Percentiles rank a stretch among this genome's conserved stretches.
Evolutionary conservation across 2,888 invertebrate species (phyloP).

Genomic region (Danaus chrysippus): DNA sequence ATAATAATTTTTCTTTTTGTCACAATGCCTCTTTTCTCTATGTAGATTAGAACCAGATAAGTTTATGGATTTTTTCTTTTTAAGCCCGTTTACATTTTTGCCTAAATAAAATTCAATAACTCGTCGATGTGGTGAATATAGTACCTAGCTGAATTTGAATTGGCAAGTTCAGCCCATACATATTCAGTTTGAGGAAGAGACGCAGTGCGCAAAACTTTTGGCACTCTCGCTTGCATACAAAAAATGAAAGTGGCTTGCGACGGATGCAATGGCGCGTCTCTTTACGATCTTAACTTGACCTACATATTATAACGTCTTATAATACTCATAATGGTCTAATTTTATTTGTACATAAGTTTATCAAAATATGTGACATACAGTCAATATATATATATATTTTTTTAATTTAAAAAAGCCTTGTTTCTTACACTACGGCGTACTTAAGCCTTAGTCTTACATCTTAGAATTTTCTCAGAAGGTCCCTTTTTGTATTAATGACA

Average conservation of each 20-base stretch:
- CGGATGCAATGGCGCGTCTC: constrained; percentile 57
- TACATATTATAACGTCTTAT: constrained; percentile 31
- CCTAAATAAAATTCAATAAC: constrained; percentile 49
- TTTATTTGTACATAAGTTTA: no score
- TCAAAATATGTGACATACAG: no score
- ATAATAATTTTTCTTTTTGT: no score
- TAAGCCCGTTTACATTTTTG: constrained; percentile 12
- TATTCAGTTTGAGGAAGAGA: constrained; percentile 62
- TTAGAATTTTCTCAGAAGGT: no score
- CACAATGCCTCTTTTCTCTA: no score
- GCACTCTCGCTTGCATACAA: constrained; percentile 75
- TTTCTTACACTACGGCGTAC: no score
- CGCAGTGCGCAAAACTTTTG: constrained; percentile 78
- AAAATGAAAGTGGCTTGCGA: constrained; percentile 67
- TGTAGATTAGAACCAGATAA: background rate
- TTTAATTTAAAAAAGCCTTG: no score
- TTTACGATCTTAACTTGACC: constrained; percentile 42
- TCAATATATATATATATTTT: no score
- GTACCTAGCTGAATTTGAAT: constrained; percentile 60
- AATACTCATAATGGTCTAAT: no score
- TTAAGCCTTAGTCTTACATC: no score
- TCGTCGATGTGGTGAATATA: constrained; percentile 57
- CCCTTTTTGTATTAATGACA: no score
- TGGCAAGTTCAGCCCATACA: constrained; percentile 70
- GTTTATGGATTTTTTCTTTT: background rate